Evolutionary conservation across 2,888 invertebrate species (phyloP).

Genomic region (Cyaniris semiargus): DNA sequence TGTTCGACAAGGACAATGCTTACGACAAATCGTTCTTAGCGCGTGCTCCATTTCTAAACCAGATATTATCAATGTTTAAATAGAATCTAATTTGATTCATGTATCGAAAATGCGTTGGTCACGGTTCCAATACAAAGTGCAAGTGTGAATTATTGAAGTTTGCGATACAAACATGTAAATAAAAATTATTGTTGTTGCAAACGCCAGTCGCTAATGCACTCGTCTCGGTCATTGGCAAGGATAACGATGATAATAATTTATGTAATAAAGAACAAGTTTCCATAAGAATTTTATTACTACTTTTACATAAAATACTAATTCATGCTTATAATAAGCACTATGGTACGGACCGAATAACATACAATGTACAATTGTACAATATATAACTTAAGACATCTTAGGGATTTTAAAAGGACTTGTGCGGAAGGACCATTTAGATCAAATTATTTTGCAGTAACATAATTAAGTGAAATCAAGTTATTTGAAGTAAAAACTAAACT

Average conservation of each 20-base stretch:
- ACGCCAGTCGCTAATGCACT: neutral
- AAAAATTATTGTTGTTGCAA: neutral
- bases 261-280: constrained; percentile 1
- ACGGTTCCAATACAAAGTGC: constrained; percentile 4
- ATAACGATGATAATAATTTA: neutral
- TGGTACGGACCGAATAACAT: too few species aligned
- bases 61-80: neutral
- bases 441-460: neutral
- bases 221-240: constrained; percentile 15
- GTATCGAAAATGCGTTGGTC: constrained; percentile 17
- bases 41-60: neutral
- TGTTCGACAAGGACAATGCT: neutral
- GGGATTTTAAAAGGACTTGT: neutral
- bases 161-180: constrained; percentile 1
- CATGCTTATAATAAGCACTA: too few species aligned
- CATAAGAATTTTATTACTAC: neutral
- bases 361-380: too few species aligned
- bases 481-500: constrained; percentile 18
- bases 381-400: too few species aligned
- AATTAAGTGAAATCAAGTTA: neutral
- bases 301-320: neutral
- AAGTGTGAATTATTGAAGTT: neutral
- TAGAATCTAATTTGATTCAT: constrained; percentile 17
- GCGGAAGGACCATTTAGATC: neutral
- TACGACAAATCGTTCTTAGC: neutral